Conservation (phyloP, 2,797 vertebrate species). For the Xerus rutilus region DNA sequence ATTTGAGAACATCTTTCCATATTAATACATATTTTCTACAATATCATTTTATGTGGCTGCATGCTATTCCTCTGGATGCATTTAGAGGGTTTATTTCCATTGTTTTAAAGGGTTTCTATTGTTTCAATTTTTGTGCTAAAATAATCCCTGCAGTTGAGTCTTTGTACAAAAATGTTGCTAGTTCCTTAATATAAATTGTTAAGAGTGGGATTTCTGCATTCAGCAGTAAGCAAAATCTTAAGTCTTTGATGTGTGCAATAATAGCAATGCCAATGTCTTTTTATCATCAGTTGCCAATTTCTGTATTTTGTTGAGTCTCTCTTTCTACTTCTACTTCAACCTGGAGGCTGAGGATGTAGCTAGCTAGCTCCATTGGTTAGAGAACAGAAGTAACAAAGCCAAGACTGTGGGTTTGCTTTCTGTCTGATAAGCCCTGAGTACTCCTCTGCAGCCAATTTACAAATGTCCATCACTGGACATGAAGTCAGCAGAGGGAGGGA, state of each 20-base stretch:
- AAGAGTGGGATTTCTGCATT: constrained; percentile 40
- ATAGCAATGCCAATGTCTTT: neutral
- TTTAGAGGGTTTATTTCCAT: constrained; percentile 34
- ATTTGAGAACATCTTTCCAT: constrained; percentile 14
- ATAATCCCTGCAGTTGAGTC: neutral
- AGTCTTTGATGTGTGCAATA: neutral
- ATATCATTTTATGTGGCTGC: neutral
- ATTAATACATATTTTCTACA: neutral
- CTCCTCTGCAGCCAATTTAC: neutral
- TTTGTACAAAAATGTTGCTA: neutral
- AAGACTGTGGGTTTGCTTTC: neutral
- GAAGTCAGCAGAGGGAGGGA: constrained; percentile 9
- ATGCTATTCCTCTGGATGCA: neutral
- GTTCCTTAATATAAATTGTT: constrained; percentile 12
- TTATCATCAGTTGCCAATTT: neutral
- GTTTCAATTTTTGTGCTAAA: neutral
- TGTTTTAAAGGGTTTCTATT: neutral
- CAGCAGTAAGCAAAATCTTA: constrained; percentile 27
- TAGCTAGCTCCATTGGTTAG: neutral
- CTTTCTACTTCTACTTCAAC: constrained; percentile 35
- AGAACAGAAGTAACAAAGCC: constrained; percentile 12
- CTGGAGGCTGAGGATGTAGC: neutral
- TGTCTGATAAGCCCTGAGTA: neutral
- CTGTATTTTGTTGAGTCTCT: neutral
- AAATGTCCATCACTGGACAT: neutral